Conservation (phyloP, 2,888 invertebrate species). For the Campaea margaritaria region DNA sequence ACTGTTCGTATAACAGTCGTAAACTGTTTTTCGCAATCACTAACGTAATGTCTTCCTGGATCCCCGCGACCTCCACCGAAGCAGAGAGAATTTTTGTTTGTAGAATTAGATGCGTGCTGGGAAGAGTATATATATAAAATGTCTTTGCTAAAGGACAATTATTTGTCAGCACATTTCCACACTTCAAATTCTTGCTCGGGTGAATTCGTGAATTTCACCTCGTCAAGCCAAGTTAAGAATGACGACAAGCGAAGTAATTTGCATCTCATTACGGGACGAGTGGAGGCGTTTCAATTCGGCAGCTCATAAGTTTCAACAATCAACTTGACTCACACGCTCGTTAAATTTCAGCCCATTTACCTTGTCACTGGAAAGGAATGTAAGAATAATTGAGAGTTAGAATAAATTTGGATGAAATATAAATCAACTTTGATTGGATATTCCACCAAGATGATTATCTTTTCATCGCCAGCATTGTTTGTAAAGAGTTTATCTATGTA, state of each 20-base stretch:
- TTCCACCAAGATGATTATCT: no score
- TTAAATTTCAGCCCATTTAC: slow-evolving; percentile 48
- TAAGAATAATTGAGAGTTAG: background rate
- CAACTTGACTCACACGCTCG: slow-evolving; percentile 50
- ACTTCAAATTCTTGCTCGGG: slow-evolving; percentile 6
- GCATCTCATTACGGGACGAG: slow-evolving; percentile 59
- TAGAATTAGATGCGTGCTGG: no score
- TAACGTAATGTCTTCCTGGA: no score
- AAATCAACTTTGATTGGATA: no score
- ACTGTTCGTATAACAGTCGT: no score
- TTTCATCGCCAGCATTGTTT: no score
- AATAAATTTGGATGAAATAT: background rate
- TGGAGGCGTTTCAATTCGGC: slow-evolving; percentile 57
- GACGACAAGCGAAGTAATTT: slow-evolving; percentile 53
- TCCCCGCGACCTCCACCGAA: no score
- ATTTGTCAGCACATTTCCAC: slow-evolving; percentile 10
- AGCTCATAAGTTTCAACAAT: slow-evolving; percentile 53
- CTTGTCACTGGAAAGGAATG: background rate
- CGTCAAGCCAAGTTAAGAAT: slow-evolving; percentile 32
- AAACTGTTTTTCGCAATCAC: no score
- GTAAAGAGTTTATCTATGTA: no score
- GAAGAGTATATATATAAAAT: no score
- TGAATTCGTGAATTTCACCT: slow-evolving; percentile 16
- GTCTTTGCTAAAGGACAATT: background rate
- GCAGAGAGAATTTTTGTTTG: no score